These are phyloP conservation scores for Euura saliciscinereae DNA, from an alignment of 1,140 invertebrate species.

Conservation along the genomic window DNA sequence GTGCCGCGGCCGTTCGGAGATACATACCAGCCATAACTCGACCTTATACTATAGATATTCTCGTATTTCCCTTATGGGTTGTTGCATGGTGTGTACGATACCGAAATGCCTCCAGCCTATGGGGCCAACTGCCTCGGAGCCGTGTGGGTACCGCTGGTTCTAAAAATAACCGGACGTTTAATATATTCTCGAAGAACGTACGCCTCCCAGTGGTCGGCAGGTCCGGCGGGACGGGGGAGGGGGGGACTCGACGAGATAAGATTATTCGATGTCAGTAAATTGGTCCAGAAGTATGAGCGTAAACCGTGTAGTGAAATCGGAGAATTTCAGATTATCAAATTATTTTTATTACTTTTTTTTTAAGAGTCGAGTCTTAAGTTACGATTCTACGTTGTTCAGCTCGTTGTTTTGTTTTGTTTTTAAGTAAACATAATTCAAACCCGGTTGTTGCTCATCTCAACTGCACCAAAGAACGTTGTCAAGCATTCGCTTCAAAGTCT, in stretches of 20 bases:
- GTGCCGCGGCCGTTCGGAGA: slow-evolving; percentile 14
- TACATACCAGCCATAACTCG: neutral
- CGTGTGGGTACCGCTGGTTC: neutral
- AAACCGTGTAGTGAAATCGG: too few relatives aligned
- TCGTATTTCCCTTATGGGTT: neutral
- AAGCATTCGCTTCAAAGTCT: too few relatives aligned
- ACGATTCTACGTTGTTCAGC: too few relatives aligned
- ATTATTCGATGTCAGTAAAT: neutral
- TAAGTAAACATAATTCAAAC: too few relatives aligned
- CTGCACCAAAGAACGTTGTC: too few relatives aligned
- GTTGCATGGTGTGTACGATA: neutral
- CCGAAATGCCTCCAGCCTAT: neutral
- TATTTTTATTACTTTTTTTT: too few relatives aligned
- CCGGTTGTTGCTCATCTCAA: too few relatives aligned
- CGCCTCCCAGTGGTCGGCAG: neutral
- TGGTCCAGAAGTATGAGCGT: neutral
- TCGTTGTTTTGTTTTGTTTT: too few relatives aligned
- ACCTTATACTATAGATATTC: neutral
- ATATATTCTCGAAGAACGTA: slow-evolving; percentile 3
- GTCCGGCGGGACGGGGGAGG: neutral
- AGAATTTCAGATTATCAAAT: too few relatives aligned
- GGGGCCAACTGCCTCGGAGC: neutral
- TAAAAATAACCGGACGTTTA: slow-evolving; percentile 7
- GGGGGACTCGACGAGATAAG: neutral
- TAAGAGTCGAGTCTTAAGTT: too few relatives aligned